A percentile compares a stretch with the other conserved stretches of the same genome.
These are phyloP conservation scores for Astropecten irregularis DNA, from an alignment of 53 echinoderm and acorn worm species.

Conservation along the genomic window DNA sequence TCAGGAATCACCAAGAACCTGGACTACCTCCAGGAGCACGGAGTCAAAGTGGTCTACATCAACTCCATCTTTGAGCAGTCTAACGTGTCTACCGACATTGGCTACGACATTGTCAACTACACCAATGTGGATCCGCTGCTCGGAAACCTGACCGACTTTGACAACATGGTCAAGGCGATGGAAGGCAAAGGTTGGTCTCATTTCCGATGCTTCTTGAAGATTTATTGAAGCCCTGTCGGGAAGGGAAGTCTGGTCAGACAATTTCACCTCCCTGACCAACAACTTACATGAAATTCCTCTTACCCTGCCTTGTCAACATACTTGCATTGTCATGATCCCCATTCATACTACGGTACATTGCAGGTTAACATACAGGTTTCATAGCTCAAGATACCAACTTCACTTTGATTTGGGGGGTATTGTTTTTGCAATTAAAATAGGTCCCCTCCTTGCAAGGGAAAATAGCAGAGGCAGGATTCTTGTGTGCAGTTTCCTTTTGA, in stretches of 20 bases:
- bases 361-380: too few relatives aligned
- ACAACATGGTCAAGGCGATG: constrained; percentile 40
- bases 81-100: constrained; percentile 35
- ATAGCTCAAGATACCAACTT: too few relatives aligned
- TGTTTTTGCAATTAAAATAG: too few relatives aligned
- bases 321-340: neutral
- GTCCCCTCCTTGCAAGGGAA: too few relatives aligned
- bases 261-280: neutral
- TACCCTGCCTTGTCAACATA: neutral
- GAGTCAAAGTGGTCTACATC: constrained; percentile 64
- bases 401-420: too few relatives aligned
- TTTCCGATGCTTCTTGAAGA: neutral
- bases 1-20: constrained; percentile 70
- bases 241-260: neutral
- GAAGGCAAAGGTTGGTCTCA: constrained; percentile 65
- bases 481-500: too few relatives aligned
- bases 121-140: constrained; percentile 70
- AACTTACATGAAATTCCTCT: neutral
- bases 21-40: constrained; percentile 64
- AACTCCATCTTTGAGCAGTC: constrained; percentile 77
- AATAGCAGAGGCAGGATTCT: too few relatives aligned
- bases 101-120: constrained; percentile 80
- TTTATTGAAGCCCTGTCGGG: neutral
- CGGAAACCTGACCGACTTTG: constrained; percentile 77
- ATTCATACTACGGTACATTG: too few relatives aligned